A percentile compares a stretch with the other conserved stretches of the same genome.
phyloP scores from a whole-genome alignment of 2,797 vertebrate genomes.

The Erpetoichthys calabaricus region DNA sequence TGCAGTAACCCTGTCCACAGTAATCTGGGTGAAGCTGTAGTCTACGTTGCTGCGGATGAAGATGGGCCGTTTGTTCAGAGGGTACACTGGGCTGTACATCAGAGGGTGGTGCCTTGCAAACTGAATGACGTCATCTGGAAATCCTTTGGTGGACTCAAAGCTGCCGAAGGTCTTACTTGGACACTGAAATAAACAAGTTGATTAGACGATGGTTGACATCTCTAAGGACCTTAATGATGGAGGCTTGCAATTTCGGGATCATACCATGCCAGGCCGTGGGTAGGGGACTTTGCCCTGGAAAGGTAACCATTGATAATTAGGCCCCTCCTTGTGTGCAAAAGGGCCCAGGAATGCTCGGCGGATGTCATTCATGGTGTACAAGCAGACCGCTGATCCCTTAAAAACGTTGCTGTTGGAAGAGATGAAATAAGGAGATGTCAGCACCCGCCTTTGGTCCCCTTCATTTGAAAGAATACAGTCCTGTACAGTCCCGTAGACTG shows the following conservation, averaged over 20 bases:
- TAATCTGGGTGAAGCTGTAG: conserved; percentile 79
- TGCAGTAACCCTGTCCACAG: conserved; percentile 68
- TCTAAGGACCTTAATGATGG: conserved; percentile 14
- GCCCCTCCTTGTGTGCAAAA: conserved; percentile 94
- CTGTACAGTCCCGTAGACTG: neutral
- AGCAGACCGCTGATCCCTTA: conserved; percentile 82
- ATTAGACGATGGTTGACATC: neutral
- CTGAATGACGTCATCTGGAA: conserved; percentile 90
- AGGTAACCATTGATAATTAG: conserved; percentile 91
- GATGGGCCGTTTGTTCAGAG: conserved; percentile 64
- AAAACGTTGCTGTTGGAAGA: conserved; percentile 67
- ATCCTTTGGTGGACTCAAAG: conserved; percentile 92
- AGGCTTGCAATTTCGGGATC: conserved; percentile 15
- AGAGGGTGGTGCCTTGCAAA: conserved; percentile 91
- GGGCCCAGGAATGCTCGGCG: conserved; percentile 92
- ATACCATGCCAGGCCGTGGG: conserved; percentile 90
- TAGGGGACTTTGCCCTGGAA: conserved; percentile 94
- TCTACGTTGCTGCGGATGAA: conserved; percentile 70
- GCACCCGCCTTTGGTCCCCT: conserved; percentile 8
- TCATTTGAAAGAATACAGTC: neutral
- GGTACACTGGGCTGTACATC: conserved; percentile 84
- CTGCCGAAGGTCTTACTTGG: conserved; percentile 95
- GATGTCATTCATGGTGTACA: conserved; percentile 92
- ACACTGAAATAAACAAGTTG: conserved; percentile 49
- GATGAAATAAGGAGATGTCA: conserved; percentile 8